Evolutionary conservation across 2,888 invertebrate species (phyloP).

Genomic region (Meliscaeva auricollis): DNA sequence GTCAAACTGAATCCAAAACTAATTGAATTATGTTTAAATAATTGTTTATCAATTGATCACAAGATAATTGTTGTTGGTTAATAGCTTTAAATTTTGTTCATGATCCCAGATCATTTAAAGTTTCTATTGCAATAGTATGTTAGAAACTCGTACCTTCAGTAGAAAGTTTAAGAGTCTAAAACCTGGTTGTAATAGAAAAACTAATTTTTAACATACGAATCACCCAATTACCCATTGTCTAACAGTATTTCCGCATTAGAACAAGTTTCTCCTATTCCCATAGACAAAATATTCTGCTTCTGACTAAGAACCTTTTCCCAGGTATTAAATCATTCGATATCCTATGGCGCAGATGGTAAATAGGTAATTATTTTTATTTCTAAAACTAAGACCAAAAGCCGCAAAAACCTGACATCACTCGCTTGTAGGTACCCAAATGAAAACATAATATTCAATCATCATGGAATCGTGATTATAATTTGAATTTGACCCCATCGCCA

Average conservation of each 20-base stretch:
- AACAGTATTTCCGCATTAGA: slow-evolving; percentile 15
- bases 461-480: slow-evolving; percentile 9
- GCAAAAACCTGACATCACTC: slow-evolving; percentile 32
- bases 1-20: too few relatives aligned
- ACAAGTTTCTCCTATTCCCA: slow-evolving; percentile 34
- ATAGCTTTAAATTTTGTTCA: too few relatives aligned
- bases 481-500: slow-evolving; percentile 13
- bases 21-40: too few relatives aligned
- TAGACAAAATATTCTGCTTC: neutral
- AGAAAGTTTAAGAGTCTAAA: too few relatives aligned
- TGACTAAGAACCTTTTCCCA: neutral
- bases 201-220: too few relatives aligned
- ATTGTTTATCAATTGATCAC: too few relatives aligned
- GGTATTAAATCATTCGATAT: slow-evolving; percentile 52
- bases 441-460: slow-evolving; percentile 37
- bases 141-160: too few relatives aligned
- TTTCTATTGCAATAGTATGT: too few relatives aligned
- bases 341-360: slow-evolving; percentile 46
- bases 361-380: slow-evolving; percentile 36
- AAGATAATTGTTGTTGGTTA: too few relatives aligned
- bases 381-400: slow-evolving; percentile 15
- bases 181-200: too few relatives aligned
- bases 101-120: too few relatives aligned
- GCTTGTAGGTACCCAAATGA: slow-evolving; percentile 9
- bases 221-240: neutral